A percentile compares a stretch with the other conserved stretches of the same genome.
Conservation (phyloP, 2,888 invertebrate species). For the Pyrocoelia pectoralis region DNA sequence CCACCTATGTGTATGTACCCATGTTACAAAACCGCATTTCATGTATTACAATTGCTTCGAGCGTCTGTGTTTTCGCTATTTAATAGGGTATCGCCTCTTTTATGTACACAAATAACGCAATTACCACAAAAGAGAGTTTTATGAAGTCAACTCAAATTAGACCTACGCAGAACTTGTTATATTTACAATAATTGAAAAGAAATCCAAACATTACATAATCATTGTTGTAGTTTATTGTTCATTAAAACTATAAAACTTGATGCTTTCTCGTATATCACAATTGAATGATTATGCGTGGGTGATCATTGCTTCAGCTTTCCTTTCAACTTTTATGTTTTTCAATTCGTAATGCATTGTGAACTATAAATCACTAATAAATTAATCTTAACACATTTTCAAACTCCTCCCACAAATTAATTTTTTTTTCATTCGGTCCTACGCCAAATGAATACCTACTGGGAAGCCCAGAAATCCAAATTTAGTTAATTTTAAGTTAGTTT, state of each 20-base stretch:
- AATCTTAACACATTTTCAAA: too few relatives aligned
- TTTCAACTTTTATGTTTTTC: too few relatives aligned
- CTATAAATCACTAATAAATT: too few relatives aligned
- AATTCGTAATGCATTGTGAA: too few relatives aligned
- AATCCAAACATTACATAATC: neutral
- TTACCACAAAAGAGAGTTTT: neutral
- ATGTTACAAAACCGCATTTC: neutral
- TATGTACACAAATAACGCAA: neutral
- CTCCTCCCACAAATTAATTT: too few relatives aligned
- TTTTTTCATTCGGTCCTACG: too few relatives aligned
- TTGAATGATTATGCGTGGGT: neutral
- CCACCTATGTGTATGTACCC: neutral
- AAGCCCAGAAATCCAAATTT: too few relatives aligned
- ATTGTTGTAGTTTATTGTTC: neutral
- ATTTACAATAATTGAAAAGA: neutral
- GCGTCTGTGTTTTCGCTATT: neutral
- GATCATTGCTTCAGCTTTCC: neutral
- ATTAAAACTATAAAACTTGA: neutral
- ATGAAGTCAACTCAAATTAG: neutral
- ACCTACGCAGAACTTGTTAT: neutral
- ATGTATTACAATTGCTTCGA: neutral
- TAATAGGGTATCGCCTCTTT: neutral
- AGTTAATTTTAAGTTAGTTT: too few relatives aligned
- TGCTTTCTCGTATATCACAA: neutral
- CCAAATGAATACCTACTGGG: too few relatives aligned